A percentile compares a stretch with the other conserved stretches of the same genome.
Evolutionary conservation across 2,888 invertebrate genomes (phyloP).

Genomic region (Heliconius erato): DNA sequence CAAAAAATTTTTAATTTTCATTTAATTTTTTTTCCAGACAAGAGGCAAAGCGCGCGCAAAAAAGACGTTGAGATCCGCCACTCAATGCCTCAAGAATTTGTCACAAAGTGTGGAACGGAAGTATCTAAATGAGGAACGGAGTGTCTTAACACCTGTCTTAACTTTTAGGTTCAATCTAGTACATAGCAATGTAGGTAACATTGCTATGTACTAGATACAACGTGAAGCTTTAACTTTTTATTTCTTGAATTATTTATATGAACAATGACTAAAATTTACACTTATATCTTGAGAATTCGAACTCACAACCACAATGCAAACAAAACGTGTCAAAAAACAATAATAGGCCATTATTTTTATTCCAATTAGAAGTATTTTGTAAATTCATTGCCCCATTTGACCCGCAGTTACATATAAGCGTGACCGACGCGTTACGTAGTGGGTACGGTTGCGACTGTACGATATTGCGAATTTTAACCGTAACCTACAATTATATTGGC

Average conservation of each 20-base stretch:
- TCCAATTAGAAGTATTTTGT: constrained; percentile 38
- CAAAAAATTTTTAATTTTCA: too few species aligned
- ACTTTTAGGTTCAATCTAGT: too few species aligned
- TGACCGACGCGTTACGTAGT: constrained; percentile 28
- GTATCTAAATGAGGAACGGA: too few species aligned
- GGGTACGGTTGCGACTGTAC: constrained; percentile 8
- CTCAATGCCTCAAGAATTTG: too few species aligned
- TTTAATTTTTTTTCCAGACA: too few species aligned
- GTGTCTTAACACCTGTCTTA: too few species aligned
- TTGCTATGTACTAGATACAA: too few species aligned
- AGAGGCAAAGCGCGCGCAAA: too few species aligned
- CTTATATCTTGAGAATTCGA: not conserved
- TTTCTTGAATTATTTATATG: not conserved
- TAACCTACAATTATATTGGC: constrained; percentile 26
- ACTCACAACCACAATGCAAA: not conserved
- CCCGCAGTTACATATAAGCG: constrained; percentile 36
- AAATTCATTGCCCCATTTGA: constrained; percentile 42
- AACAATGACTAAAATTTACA: not conserved
- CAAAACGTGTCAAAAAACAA: not conserved
- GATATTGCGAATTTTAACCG: constrained; percentile 26
- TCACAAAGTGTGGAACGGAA: too few species aligned
- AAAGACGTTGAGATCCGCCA: too few species aligned
- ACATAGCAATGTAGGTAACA: too few species aligned
- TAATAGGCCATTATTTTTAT: constrained; percentile 5
- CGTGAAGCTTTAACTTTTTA: too few species aligned